Evolutionary conservation across 1,140 invertebrate species (phyloP), one percentile per base, ranked within the genome.

Genomic region (Zaprionus taronus): DNA sequence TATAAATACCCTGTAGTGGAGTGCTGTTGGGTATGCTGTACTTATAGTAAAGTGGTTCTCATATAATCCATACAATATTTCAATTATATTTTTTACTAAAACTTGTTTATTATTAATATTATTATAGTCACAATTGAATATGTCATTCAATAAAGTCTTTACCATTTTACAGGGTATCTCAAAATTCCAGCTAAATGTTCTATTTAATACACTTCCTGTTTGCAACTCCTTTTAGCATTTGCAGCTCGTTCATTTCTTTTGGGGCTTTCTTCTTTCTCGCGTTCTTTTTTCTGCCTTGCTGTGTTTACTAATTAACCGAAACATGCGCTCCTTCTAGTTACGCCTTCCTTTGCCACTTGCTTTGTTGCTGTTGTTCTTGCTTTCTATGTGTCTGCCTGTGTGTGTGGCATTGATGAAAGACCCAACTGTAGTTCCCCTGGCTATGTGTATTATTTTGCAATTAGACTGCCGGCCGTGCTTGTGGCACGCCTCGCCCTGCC

Each of bases 271-370:
- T 26, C 22, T 58, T 53, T 51, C 31, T 28, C 56, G 44, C 9
- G 60, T 15, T 63, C 44, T 69, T 36, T 64, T 68, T 55, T 65
- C 51, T 72, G 66, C 67, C 63, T 68, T 63, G 51, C 62, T 74
- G 61, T 87, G 72, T 72, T 86, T 83, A 90, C 84, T 89, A 89
- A 89, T 89, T 90, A 89, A 89, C 85, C 85, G 84, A 89, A 89
- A 89, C 84, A 89, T 84, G 81, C 78, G 81, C 84, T 87, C 51
- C 84, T 81, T 79, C 78, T 87, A 81, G 77, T 81, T 81, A 81
- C 85, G 84, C 75, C 84, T 81, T 81, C 83, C 47, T 79, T 79
- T 79, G 81, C 60, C 85, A 79, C 74, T 84, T 84, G 53, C 83
- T 75, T 69, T 75, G 76, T 73, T 71, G 38, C 56, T 61, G 41